Base-by-base conservation (phyloP, 1,140 invertebrate genomes). In the Notospermus geniculatus region DNA sequence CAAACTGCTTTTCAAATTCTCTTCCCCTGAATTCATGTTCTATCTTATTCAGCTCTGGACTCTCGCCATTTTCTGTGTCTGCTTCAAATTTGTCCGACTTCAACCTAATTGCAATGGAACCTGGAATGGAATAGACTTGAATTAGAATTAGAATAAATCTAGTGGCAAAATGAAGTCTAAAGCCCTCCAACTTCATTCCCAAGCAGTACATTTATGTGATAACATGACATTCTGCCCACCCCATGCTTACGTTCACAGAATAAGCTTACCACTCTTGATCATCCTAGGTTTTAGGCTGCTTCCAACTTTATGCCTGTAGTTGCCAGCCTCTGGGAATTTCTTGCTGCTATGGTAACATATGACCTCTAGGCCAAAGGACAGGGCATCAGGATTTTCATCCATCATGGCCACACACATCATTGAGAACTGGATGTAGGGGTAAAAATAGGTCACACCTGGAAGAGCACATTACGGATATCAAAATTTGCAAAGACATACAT, bases 371-470 rank as follows among this genome's bases (percentile, higher is more conserved):
- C 73, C 75, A 65, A 77, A 77, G 2, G 67, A 50, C n/a, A 36
- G 41, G 1, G 60, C 30, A 29, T 62, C 57, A 59, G 52, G 15
- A 32, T 64, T 69, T 52, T 76, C 73, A 19, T 76, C 67, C 71
- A 78, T 77, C 59, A 72, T 69, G 15, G 73, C 76, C 50, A 73
- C 68, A 56, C 76, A 78, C 68, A 74, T 77, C 76, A 78, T 78
- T 0, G 72, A 59, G 53, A 78, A 78, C 4, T 64, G 64, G 0
- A 73, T 66, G 43, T 69, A 72, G 11, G 71, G 73, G 56, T 73
- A 74, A 50, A 74, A 68, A 52, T 73, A 68, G 27, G 71, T 67
- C 25, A 76, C 70, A 15, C 70, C 71, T 36, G 32, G 5, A 36
- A 36, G 32, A 36, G 43, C 63, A 54, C 59, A 36, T 15, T 15